Evolutionary conservation across 2,797 vertebrate genomes (phyloP).

Genomic region (Allobates femoralis): DNA sequence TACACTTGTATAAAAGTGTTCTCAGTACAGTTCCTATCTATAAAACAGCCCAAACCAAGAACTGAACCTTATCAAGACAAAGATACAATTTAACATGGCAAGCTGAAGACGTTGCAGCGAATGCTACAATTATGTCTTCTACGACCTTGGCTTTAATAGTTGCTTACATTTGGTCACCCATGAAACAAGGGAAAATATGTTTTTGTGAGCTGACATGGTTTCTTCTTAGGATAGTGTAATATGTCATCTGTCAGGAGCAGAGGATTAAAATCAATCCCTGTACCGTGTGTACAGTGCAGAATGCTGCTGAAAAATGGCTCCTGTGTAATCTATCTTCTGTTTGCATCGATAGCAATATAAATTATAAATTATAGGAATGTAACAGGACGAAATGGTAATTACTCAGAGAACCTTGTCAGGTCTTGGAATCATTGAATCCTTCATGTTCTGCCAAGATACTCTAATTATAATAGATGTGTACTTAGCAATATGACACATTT

Average conservation of each 20-base stretch:
- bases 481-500: not conserved
- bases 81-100: not conserved
- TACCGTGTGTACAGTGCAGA: slow-evolving; percentile 28
- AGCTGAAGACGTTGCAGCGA: not conserved
- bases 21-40: not conserved
- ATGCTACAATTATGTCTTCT: not conserved
- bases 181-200: slow-evolving; percentile 20
- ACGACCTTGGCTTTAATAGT: slow-evolving; percentile 1
- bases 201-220: slow-evolving; percentile 31
- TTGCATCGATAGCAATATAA: slow-evolving; percentile 48
- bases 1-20: too few species aligned
- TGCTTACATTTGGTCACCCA: slow-evolving; percentile 26
- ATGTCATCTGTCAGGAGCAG: slow-evolving; percentile 48
- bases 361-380: slow-evolving; percentile 42
- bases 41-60: not conserved
- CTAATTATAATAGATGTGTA: not conserved
- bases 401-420: slow-evolving; percentile 17
- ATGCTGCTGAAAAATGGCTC: slow-evolving; percentile 35
- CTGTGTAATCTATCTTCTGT: slow-evolving; percentile 34
- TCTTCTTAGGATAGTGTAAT: slow-evolving; percentile 46
- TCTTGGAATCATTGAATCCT: slow-evolving; percentile 37
- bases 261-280: slow-evolving; percentile 59
- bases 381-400: slow-evolving; percentile 49
- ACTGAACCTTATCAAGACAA: not conserved
- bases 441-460: slow-evolving; percentile 12